These are phyloP conservation scores for Zosterops borbonicus DNA, from an alignment of 2,113 vertebrate species.

Conservation along the genomic window DNA sequence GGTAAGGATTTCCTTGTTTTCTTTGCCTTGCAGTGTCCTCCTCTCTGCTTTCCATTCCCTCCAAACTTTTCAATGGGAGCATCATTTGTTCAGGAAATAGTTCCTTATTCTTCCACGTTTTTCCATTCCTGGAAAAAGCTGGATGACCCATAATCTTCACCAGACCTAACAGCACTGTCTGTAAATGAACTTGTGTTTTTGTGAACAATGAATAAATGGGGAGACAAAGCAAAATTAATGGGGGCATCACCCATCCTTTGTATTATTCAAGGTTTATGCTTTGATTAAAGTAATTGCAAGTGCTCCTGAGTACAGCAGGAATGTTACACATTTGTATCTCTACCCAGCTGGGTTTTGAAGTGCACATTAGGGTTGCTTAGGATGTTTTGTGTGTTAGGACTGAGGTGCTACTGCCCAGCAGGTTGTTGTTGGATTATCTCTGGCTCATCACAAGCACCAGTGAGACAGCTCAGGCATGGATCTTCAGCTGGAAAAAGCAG, in stretches of 20 bases:
- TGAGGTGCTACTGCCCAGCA: background rate
- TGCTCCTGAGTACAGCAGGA: background rate
- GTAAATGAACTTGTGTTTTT: background rate
- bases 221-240: background rate
- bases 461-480: background rate
- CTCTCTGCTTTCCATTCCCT: background rate
- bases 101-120: background rate
- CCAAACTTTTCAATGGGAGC: background rate
- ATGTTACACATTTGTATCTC: background rate
- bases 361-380: background rate
- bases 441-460: background rate
- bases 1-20: background rate
- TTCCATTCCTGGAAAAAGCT: background rate
- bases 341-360: background rate
- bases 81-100: background rate
- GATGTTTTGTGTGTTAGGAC: background rate
- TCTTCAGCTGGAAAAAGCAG: background rate
- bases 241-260: background rate
- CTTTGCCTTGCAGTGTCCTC: background rate
- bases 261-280: background rate
- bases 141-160: background rate
- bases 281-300: background rate
- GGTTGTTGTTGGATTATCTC: background rate
- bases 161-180: background rate
- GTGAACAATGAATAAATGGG: background rate